Evolutionary conservation across 2,113 vertebrate genomes (phyloP), one percentile per base, ranked within the genome.

Genomic region (Indicator maculatus): DNA sequence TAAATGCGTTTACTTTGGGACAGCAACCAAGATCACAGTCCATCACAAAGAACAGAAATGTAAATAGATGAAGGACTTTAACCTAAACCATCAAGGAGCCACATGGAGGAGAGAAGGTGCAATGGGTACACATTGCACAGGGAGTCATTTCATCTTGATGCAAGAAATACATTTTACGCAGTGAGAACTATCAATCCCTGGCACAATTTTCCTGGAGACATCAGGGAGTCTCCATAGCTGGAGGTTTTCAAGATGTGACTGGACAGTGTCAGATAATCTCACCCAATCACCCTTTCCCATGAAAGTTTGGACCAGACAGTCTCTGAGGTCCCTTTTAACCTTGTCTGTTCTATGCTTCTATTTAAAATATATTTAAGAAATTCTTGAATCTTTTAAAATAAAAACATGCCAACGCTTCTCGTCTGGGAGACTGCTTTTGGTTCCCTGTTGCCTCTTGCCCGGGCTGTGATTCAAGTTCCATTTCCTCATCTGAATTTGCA

Each of bases 401-500:
- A 63, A 91, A 85, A 3, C n/a, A 63, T 0, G 1, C 27, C 27
- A 24, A 1, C 17, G 59, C 21, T 79, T 44, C 52, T 65, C 21
- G 31, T 63, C 2, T 55, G 59, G 18, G 36, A 94, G 67, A 53
- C 44, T 50, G 71, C 63, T 96, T 91, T 95, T 55, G 0, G 39
- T 94, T 94, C 91, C 88, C 39, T 21, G 11, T 53, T 75, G 53
- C 26, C 31, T 47, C 33, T 66, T 69, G 59, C 38, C 27, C 1
- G 1, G 60, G 36, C 63, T 73, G 59, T 2, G 12, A 33, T 65
- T 66, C 0, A 6, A 0, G 0, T 70, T 76, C 78, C 67, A 66
- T 71, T 92, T 95, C 78, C 74, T 73, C 56, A 5, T 24, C 86
- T 84, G 70, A 90, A 92, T 78, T 92, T 76, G 87, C 64, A 83